phyloP scores from a whole-genome alignment of 2,888 invertebrate species.

The Orchesella flavescens region DNA sequence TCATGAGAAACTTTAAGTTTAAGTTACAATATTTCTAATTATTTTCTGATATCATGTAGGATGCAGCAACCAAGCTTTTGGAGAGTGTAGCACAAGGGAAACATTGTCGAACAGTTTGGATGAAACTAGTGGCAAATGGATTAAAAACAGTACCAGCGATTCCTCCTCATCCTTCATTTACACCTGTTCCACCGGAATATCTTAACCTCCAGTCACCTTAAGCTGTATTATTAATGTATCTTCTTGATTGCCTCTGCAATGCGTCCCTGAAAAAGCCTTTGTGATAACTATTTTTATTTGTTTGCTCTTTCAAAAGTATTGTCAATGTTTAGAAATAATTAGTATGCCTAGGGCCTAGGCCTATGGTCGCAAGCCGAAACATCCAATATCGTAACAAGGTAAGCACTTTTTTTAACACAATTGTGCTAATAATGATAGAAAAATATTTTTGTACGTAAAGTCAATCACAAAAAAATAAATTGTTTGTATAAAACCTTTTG shows the following conservation, averaged over 20 bases:
- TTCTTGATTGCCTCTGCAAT: too few species aligned
- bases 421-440: too few species aligned
- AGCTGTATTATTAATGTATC: neutral
- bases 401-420: too few species aligned
- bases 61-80: slow-evolving; percentile 65
- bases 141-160: slow-evolving; percentile 16
- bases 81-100: slow-evolving; percentile 46
- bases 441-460: too few species aligned
- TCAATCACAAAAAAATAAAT: too few species aligned
- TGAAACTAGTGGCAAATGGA: slow-evolving; percentile 63
- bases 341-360: too few species aligned
- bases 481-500: too few species aligned
- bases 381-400: too few species aligned
- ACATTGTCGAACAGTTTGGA: slow-evolving; percentile 65
- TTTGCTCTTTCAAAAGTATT: too few species aligned
- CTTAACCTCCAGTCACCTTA: neutral
- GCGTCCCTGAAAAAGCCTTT: neutral
- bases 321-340: too few species aligned
- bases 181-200: slow-evolving; percentile 1
- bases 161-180: slow-evolving; percentile 39
- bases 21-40: too few species aligned
- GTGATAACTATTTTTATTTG: neutral
- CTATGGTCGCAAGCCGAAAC: too few species aligned
- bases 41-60: slow-evolving; percentile 42
- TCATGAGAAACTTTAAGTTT: neutral